phyloP scores from a whole-genome alignment of 2,888 invertebrate genomes.

The Tipula confusa region DNA sequence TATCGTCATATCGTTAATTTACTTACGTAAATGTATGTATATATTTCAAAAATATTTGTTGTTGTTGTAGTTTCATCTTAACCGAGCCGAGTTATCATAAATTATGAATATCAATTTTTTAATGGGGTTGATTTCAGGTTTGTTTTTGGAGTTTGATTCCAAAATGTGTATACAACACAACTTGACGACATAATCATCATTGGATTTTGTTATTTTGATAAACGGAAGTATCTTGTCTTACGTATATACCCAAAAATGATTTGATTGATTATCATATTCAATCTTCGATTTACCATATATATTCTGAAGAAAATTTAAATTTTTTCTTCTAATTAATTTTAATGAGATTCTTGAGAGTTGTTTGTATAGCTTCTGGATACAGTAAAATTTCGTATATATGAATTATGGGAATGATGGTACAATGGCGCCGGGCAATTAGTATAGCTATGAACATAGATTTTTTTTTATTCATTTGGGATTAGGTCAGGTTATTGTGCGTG shows the following conservation, averaged over 20 bases:
- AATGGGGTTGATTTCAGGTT: neutral
- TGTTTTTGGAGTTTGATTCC: neutral
- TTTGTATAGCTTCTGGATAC: neutral
- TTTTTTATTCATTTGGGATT: neutral
- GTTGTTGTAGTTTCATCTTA: neutral
- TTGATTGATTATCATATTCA: conserved; percentile 6
- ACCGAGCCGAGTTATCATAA: conserved; percentile 6
- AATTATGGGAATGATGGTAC: neutral
- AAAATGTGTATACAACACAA: neutral
- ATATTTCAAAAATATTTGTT: neutral
- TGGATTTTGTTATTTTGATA: neutral
- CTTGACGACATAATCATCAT: conserved; percentile 12
- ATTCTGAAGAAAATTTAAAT: neutral
- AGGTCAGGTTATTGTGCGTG: neutral
- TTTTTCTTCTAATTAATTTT: neutral
- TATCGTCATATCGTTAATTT: neutral
- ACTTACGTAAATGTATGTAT: neutral
- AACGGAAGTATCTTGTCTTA: neutral
- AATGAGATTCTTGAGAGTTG: neutral
- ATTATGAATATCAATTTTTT: conserved; percentile 4
- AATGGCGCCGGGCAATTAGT: neutral
- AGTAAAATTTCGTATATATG: neutral
- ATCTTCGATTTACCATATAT: neutral
- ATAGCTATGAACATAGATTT: neutral
- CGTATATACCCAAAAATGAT: neutral